Conservation (phyloP, 2,113 vertebrate species). For the Paramormyrops kingsleyae region DNA sequence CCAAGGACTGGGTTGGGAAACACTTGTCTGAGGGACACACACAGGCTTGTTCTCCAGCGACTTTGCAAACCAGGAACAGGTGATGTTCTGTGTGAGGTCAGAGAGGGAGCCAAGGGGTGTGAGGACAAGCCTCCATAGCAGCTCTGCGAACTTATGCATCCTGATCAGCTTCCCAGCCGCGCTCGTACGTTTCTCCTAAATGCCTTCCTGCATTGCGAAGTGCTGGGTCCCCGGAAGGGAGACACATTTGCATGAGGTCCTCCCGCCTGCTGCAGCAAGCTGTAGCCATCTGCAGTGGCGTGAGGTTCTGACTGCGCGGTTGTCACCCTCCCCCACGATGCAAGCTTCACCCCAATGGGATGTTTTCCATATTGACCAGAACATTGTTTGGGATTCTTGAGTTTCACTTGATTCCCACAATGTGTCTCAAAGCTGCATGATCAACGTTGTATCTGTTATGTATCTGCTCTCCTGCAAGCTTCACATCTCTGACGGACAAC, state of each 20-base stretch:
- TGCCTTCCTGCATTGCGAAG: background rate
- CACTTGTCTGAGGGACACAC: conserved; percentile 5
- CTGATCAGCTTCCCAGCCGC: background rate
- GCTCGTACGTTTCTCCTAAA: background rate
- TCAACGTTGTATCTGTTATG: background rate
- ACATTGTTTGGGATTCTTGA: background rate
- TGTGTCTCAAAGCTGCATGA: background rate
- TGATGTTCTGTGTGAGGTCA: background rate
- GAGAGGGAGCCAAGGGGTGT: background rate
- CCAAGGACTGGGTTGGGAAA: no score
- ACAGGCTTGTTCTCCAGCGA: conserved; percentile 5
- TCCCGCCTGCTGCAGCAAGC: background rate
- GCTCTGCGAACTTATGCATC: background rate
- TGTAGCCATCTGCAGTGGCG: background rate
- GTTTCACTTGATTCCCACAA: background rate
- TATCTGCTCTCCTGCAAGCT: background rate
- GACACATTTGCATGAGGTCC: background rate
- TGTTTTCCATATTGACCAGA: background rate
- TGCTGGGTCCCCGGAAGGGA: background rate
- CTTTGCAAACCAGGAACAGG: background rate
- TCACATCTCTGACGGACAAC: background rate
- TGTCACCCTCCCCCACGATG: background rate
- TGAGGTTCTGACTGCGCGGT: background rate
- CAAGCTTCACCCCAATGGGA: background rate
- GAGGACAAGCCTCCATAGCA: background rate